Evolutionary conservation across 2,888 invertebrate genomes (phyloP).

Genomic region (Cerceris rybyensis): DNA sequence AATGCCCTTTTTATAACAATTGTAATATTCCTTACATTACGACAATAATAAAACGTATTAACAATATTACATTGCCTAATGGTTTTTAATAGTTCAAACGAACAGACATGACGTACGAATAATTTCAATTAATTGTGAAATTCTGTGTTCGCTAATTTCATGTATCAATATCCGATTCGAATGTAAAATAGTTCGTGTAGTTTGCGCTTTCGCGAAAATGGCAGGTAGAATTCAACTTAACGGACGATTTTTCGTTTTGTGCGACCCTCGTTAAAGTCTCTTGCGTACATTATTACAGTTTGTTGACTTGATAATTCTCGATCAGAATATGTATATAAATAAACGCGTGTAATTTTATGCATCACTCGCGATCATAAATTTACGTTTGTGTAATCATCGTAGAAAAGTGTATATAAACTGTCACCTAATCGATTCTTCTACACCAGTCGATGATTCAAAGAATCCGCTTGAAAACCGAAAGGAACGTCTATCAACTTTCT

Average conservation of each 20-base stretch:
- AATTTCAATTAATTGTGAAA: constrained; percentile 15
- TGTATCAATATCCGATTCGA: background rate
- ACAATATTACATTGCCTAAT: constrained; percentile 72
- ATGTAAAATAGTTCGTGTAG: constrained; percentile 16
- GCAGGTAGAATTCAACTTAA: background rate
- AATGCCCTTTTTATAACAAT: constrained; percentile 75
- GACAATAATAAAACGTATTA: constrained; percentile 71
- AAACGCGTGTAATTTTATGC: constrained; percentile 1
- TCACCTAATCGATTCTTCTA: constrained; percentile 35
- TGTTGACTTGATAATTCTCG: constrained; percentile 7
- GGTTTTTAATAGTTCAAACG: constrained; percentile 30
- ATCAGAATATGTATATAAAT: constrained; percentile 2
- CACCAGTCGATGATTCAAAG: constrained; percentile 20
- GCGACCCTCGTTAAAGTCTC: constrained; percentile 4
- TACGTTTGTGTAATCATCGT: constrained; percentile 30
- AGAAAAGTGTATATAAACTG: constrained; percentile 49
- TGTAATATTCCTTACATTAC: constrained; percentile 71
- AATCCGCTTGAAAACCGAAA: constrained; percentile 3
- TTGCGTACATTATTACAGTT: constrained; percentile 6
- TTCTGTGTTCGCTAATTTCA: background rate
- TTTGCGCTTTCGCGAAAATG: constrained; percentile 2
- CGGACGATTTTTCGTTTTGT: constrained; percentile 17
- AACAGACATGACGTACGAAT: constrained; percentile 27
- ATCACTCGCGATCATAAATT: constrained; percentile 13
- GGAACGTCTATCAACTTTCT: background rate